These are phyloP conservation scores for Propithecus deckenii DNA, from an alignment of 2,797 vertebrate species.

Conservation along the genomic window DNA sequence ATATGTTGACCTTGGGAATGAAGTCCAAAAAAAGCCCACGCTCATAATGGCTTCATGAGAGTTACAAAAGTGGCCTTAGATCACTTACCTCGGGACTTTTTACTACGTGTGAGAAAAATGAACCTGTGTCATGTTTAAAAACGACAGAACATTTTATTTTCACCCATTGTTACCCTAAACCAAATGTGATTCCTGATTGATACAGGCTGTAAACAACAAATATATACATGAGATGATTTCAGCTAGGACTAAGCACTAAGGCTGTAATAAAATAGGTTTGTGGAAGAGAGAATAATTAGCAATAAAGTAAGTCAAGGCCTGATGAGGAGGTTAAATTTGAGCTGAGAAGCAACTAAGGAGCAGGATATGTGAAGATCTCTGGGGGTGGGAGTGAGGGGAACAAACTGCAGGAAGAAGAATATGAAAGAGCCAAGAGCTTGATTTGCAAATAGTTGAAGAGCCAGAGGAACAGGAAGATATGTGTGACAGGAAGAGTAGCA, in stretches of 20 bases:
- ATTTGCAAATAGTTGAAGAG: not conserved
- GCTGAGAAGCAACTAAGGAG: not conserved
- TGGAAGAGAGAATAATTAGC: not conserved
- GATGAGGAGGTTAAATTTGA: not conserved
- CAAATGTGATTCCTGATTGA: not conserved
- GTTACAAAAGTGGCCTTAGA: not conserved
- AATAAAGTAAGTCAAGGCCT: not conserved
- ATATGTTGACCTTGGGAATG: not conserved
- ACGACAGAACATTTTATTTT: not conserved
- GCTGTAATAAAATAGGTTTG: not conserved
- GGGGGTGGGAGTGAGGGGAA: not conserved
- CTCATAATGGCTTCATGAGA: not conserved
- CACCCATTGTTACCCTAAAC: not conserved
- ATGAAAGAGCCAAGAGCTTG: not conserved
- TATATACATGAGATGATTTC: not conserved
- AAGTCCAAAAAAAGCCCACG: not conserved
- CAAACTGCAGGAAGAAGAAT: not conserved
- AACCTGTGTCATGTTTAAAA: not conserved
- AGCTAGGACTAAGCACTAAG: not conserved
- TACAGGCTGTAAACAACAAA: not conserved
- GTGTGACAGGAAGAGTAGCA: not conserved
- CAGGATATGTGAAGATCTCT: not conserved
- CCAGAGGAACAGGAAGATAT: not conserved
- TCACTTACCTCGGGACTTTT: not conserved
- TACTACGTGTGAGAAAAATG: not conserved